Conservation (phyloP, 2,888 invertebrate species). For the Acanthosepion lycidas region DNA sequence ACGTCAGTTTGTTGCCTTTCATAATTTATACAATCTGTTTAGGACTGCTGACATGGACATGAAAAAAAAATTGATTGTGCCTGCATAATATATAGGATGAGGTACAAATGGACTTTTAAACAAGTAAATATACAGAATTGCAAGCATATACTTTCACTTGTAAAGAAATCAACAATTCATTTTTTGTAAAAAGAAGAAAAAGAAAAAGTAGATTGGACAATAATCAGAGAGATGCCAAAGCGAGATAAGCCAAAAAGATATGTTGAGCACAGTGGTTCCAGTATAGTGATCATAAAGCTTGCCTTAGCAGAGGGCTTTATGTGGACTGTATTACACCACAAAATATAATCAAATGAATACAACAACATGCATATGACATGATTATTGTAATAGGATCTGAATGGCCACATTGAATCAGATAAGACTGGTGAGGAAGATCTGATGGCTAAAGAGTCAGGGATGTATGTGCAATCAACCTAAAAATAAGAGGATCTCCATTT, state of each 20-base stretch:
- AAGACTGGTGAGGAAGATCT: slow-evolving; percentile 33
- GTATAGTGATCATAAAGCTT: neutral
- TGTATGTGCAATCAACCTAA: slow-evolving; percentile 46
- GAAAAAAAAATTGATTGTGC: neutral
- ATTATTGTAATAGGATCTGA: slow-evolving; percentile 33
- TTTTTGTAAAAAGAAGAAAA: neutral
- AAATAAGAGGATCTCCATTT: slow-evolving; percentile 44
- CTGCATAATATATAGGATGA: neutral
- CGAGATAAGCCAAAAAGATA: neutral
- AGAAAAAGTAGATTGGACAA: neutral
- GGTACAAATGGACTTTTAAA: neutral
- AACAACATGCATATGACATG: slow-evolving; percentile 21
- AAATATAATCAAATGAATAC: neutral
- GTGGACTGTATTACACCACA: neutral
- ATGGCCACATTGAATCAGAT: slow-evolving; percentile 33
- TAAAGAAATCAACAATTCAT: neutral
- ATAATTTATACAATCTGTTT: no score
- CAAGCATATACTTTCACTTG: neutral
- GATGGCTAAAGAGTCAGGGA: slow-evolving; percentile 9
- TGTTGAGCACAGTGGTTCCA: slow-evolving; percentile 8
- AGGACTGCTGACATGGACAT: no score
- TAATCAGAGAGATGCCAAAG: slow-evolving; percentile 33
- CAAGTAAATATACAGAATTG: neutral
- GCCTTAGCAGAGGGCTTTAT: slow-evolving; percentile 33
- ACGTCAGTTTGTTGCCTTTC: no score